Percentiles rank a stretch among this genome's conserved stretches.
Conservation (phyloP, 37 sponge, comb jelly and placozoan species). For the Dysidea cf. avara region DNA sequence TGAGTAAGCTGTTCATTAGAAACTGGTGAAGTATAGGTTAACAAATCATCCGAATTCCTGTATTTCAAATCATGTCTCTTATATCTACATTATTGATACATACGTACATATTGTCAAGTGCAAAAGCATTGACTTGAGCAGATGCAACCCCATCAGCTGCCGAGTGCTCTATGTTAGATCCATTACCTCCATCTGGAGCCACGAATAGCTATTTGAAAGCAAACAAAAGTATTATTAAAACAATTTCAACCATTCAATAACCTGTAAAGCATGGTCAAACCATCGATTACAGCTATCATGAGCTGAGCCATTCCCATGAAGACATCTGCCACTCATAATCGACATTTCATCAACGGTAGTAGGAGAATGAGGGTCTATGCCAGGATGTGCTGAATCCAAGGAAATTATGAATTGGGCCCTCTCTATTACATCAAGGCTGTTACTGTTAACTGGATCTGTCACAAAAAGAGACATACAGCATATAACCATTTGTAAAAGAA, state of each 20-base stretch:
- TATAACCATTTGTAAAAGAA: too few species aligned
- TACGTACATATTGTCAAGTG: slow-evolving; percentile 30
- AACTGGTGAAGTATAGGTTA: too few species aligned
- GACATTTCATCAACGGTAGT: too few species aligned
- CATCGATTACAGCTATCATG: slow-evolving; percentile 82
- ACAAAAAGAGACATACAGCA: too few species aligned
- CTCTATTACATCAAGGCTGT: slow-evolving; percentile 59
- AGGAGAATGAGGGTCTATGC: too few species aligned
- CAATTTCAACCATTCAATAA: too few species aligned
- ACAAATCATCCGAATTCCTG: too few species aligned
- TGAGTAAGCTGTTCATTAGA: too few species aligned
- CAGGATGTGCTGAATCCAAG: slow-evolving; percentile 56
- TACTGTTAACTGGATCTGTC: slow-evolving; percentile 69
- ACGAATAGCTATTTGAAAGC: slow-evolving; percentile 34
- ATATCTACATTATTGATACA: not conserved
- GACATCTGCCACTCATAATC: slow-evolving; percentile 39
- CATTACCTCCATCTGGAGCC: slow-evolving; percentile 67
- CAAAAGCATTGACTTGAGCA: slow-evolving; percentile 22
- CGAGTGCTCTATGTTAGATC: slow-evolving; percentile 75
- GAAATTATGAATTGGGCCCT: slow-evolving; percentile 51
- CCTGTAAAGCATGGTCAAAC: slow-evolving; percentile 84
- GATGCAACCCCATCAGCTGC: slow-evolving; percentile 71
- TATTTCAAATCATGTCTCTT: not conserved
- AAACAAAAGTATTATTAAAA: too few species aligned
- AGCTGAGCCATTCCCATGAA: slow-evolving; percentile 79